Evolutionary conservation across 1,140 invertebrate species (phyloP), one percentile per base, ranked within the genome.

Genomic region (Carposina sasakii): DNA sequence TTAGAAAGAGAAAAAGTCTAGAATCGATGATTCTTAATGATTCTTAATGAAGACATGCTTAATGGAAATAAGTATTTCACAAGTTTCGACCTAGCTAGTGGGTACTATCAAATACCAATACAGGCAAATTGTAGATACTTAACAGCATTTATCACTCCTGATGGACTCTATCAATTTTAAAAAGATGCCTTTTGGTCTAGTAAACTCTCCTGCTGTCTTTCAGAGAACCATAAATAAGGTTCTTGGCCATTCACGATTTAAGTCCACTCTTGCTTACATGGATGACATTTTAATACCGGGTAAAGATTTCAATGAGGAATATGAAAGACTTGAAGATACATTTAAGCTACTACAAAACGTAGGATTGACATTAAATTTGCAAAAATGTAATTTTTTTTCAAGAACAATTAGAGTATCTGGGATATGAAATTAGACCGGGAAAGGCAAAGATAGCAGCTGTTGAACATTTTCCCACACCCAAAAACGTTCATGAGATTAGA

Each of bases 221-320:
- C 36, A 28, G 17, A n/a, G 40, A 33, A 23, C 24, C 41, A 51
- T 52, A 13, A 40, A 60, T 33, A 19, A 36, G 24, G 43, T 60
- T 13, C 17, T 59, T n/a, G 6, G 5, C 31, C 8, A 23, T 4
- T 10, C 20, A 2, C 8, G 1, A n/a, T n/a, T 0, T 43, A 34
- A 9, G 6, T 15, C 31, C 28, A 12, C 33, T 36, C 28, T 26
- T 21, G 45, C 36, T 19, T 43, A 47, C 16, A 10, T 55, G 12
- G 23, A 43, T 39, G 28, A 30, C 9, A 34, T 31, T 6, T 17
- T 30, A 22, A 24, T 53, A 2, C 16, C 37, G 16, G 37, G 20
- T 12, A 53, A 30, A 33, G 40, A 22, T 1, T 8, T 48, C 9
- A 10, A 22, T 10, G 30, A 36, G 10, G 45, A 34, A 5, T 17